phyloP scores from a whole-genome alignment of 2,113 vertebrate species.

The Antechinus flavipes region DNA sequence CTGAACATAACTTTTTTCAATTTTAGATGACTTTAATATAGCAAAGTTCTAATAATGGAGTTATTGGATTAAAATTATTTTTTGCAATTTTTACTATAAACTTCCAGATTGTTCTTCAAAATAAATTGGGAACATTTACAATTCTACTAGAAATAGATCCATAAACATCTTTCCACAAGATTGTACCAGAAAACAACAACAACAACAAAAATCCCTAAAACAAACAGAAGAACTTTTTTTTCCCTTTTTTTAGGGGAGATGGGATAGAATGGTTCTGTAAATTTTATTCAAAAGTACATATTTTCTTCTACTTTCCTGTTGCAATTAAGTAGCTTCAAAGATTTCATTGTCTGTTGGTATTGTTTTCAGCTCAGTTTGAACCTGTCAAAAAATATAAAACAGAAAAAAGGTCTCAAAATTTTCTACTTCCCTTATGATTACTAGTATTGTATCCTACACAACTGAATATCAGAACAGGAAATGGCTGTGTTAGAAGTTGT shows the following conservation, averaged over 20 bases:
- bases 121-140: neutral
- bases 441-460: neutral
- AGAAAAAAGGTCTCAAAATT: neutral
- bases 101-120: neutral
- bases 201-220: neutral
- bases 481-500: neutral
- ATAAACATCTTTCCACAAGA: neutral
- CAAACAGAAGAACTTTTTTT: neutral
- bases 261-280: neutral
- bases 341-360: neutral
- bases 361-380: neutral
- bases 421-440: neutral
- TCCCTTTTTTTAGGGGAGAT: neutral
- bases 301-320: neutral
- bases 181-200: neutral
- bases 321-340: neutral
- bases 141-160: neutral
- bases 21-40: neutral
- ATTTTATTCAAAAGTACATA: neutral
- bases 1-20: neutral
- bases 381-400: neutral
- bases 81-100: neutral
- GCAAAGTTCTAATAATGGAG: neutral
- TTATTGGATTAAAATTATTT: neutral
- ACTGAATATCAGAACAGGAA: neutral